Conservation (phyloP, 1,140 invertebrate genomes). For the Tetragonula clypearis region DNA sequence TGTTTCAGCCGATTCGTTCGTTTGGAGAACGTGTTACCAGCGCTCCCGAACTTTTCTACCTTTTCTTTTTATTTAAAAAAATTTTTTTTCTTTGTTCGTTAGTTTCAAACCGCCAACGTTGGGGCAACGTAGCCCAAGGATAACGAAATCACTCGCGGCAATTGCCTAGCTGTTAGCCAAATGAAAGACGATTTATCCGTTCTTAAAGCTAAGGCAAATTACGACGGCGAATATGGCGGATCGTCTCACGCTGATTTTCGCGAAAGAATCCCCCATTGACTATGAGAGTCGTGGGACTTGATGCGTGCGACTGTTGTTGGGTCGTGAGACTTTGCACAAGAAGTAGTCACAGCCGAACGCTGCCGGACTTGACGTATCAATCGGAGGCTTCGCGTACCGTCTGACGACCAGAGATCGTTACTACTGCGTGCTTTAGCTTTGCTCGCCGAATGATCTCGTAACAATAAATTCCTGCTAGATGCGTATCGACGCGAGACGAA, state of each 20-base stretch:
- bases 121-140: too few relatives aligned
- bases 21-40: constrained; percentile 39
- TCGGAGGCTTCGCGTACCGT: not conserved
- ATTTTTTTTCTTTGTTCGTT: not conserved
- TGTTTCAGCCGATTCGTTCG: constrained; percentile 32
- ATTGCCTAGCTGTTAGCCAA: constrained; percentile 12
- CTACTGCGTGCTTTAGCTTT: not conserved
- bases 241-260: constrained; percentile 16
- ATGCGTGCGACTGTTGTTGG: too few relatives aligned
- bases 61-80: not conserved
- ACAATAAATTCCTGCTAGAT: not conserved
- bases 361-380: not conserved
- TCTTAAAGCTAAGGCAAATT: not conserved
- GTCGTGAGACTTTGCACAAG: not conserved
- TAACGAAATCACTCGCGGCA: not conserved
- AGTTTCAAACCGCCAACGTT: not conserved
- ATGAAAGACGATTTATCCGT: not conserved
- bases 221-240: not conserved
- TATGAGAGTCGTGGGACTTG: not conserved
- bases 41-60: constrained; percentile 9
- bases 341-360: not conserved
- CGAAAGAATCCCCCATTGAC: not conserved
- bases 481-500: not conserved
- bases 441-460: not conserved
- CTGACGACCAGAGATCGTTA: not conserved